These are phyloP conservation scores for Coenonympha arcania DNA, from an alignment of 2,888 invertebrate species.

Conservation along the genomic window DNA sequence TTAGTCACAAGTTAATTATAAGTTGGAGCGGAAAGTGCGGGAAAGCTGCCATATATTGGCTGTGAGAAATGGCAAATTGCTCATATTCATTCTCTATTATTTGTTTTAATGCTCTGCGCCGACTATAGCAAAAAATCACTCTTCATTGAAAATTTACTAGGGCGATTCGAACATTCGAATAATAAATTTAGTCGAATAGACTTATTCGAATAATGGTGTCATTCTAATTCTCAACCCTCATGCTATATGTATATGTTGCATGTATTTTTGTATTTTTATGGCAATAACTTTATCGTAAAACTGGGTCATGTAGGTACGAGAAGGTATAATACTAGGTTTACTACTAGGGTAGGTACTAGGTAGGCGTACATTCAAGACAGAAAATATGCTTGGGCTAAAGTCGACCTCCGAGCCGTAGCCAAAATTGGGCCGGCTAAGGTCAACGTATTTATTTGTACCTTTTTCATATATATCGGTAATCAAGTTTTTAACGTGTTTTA, in stretches of 20 bases:
- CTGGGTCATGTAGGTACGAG: too few relatives aligned
- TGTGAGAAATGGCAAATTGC: constrained; percentile 3
- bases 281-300: too few relatives aligned
- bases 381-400: too few relatives aligned
- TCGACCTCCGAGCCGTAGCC: neutral
- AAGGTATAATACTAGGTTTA: too few relatives aligned
- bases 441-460: neutral
- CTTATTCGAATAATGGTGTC: too few relatives aligned
- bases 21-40: constrained; percentile 11
- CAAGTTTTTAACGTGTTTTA: neutral
- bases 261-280: too few relatives aligned
- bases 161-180: too few relatives aligned
- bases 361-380: too few relatives aligned
- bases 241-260: too few relatives aligned
- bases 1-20: constrained; percentile 22
- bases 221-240: too few relatives aligned
- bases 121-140: neutral
- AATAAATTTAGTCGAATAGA: neutral
- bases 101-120: neutral
- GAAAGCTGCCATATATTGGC: constrained; percentile 9
- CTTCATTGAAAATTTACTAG: neutral
- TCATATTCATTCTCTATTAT: neutral
- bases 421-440: neutral
- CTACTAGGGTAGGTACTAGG: too few relatives aligned
- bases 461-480: neutral